Evolutionary conservation across 2,113 vertebrate species (phyloP), one percentile per base, ranked within the genome.

Genomic region (Gracilinanus agilis): DNA sequence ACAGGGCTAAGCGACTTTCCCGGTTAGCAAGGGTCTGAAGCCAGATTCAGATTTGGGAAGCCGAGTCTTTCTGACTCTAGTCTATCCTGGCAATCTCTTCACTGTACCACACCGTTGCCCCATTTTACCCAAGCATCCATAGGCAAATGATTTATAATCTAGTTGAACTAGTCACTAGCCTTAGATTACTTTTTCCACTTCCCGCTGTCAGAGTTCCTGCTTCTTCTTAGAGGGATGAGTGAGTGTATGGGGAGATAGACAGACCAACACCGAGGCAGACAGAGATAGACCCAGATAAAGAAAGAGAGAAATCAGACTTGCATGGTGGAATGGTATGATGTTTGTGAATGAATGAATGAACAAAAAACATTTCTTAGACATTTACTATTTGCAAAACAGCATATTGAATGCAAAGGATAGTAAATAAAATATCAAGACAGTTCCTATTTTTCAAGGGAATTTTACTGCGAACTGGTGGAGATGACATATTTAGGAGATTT

Each of bases 301-400:
- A 13, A 3, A 67, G 61, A 67, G 13, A 67, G 61, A 0, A 34
- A 12, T 16, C 61, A 34, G 25, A 61, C 58, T 34, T 49, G 34
- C 11, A 34, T 75, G 34, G 67, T 75, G 13, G 34, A n/a, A n/a
- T 75, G 27, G 6, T 34, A 61, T 61, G 9, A 10, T 61, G 3
- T 29, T 19, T n/a, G n/a, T n/a, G n/a, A n/a, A n/a, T n/a, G n/a
- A 75, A 34, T n/a, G 67, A n/a, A 13, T 67, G 34, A 83, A 92
- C 90, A 91, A 96, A 94, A 96, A 91, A 25, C 55, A 44, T 40
- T 93, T 67, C 24, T 83, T 90, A 90, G 92, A 44, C 25, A 54
- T 67, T 95, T 95, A 91, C 90, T 89, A 24, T 5, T 49, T 88
- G 61, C 54, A 44, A 53, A 34, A 24, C 19, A 25, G 13, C 89